These are phyloP conservation scores for Aporrectodea caliginosa DNA, from an alignment of 1,140 invertebrate species.

Conservation along the genomic window DNA sequence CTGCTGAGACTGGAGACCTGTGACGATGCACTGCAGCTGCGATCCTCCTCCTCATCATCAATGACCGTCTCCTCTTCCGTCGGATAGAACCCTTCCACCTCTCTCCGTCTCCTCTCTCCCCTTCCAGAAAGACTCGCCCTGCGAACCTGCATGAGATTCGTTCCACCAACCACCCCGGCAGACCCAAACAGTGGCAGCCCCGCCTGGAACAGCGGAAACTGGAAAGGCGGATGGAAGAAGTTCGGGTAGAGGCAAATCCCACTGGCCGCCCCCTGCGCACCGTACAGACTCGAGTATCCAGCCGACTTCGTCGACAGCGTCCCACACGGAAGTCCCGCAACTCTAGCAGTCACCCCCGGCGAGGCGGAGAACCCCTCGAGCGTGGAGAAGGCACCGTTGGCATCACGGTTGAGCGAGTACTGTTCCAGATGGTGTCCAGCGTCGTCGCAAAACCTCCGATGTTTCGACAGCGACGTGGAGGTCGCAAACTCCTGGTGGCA, in stretches of 20 bases:
- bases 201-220: background rate
- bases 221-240: background rate
- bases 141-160: too few species aligned
- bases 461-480: constrained; percentile 66
- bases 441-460: constrained; percentile 62
- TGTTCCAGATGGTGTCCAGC: too few species aligned
- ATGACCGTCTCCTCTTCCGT: too few species aligned
- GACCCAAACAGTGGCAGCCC: too few species aligned
- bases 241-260: background rate
- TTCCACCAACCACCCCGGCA: too few species aligned
- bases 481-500: constrained; percentile 87
- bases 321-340: background rate
- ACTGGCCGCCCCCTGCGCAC: background rate
- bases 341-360: too few species aligned
- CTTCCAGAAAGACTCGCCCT: too few species aligned
- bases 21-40: too few species aligned
- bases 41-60: too few species aligned
- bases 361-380: background rate
- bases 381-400: background rate
- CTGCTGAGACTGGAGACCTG: background rate
- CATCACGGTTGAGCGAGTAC: too few species aligned
- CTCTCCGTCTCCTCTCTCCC: too few species aligned
- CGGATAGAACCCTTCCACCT: too few species aligned
- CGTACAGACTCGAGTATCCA: background rate
- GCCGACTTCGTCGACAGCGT: background rate